Evolutionary conservation across 2,888 invertebrate species (phyloP), one percentile per base, ranked within the genome.

Genomic region (Dusona sp.): DNA sequence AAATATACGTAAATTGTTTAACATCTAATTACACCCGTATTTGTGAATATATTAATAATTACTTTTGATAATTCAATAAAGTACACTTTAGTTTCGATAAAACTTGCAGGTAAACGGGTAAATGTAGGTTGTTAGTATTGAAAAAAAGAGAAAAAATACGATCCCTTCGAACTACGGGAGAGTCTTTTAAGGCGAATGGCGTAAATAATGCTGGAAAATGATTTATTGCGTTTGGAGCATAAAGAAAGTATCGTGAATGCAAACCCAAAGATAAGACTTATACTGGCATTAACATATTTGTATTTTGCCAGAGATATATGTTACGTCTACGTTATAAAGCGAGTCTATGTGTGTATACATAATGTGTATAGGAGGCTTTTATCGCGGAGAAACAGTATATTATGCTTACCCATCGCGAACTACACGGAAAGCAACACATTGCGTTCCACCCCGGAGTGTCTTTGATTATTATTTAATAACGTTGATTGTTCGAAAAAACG

Each of bases 381-480:
- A 75, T 45, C n/a, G 42, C 75, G 45, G 45, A 75, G 74, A 74
- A 74, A 74, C 74, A 64, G 83, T 87, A 87, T 78, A 87, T 87
- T 85, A 83, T 80, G 77, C 85, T 87, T 87, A 83, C 79, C 83
- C 85, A 80, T 85, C 83, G 84, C 42, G 80, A 51, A 80, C 82
- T 81, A 84, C 85, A 85, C 45, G 78, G 78, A 65, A 70, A 68
- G 36, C 68, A 72, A 74, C 57, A 79, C 45, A 67, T 64, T 33
- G 67, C 82, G 61, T 81, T 81, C 38, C n/a, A 48, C 83, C 83
- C n/a, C 42, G 42, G 83, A 64, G 72, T 36, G 64, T 38, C 78
- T 83, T 85, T 87, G 83, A 88, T 88, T 88, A 88, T 88, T 83
- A 85, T 86, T 84, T 85, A 88, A 57, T 88, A 78, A 83, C 48